Base-by-base conservation (phyloP, 1,140 invertebrate species). In the Bilobella aurantiaca region DNA sequence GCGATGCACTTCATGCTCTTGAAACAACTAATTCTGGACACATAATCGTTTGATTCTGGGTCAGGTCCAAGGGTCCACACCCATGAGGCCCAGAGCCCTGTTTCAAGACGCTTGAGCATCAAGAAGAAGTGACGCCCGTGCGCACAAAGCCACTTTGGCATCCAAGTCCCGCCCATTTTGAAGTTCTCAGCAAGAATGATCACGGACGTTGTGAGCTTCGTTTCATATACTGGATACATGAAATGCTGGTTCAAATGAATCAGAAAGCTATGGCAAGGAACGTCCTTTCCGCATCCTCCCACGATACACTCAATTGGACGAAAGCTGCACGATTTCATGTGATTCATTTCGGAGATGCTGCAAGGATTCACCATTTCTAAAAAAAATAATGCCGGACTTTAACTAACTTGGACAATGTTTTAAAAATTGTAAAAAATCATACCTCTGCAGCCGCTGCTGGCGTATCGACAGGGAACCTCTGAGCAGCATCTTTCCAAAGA, bases 31-130 rank as follows among this genome's bases (percentile, higher is more conserved):
- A 66, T 62, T 21, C 42, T 57, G 23, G 30, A 61, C 8, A 42
- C 21, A 27, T 49, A 66, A 8, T 49, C n/a, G 16, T n/a, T n/a
- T 16, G 64, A 37, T 27, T 66, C 64, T 37, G 30, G 58, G 1
- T 14, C 18, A 8, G 23, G 14, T 31, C 64, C 64, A 5, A 66
- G 27, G 42, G 62, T 66, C 58, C 58, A 61, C n/a, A 66, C 64
- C 64, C 64, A 66, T 16, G 46, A 46, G 34, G 42, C 31, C 64
- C 64, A 66, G 27, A 61, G 37, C 47, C 64, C 64, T 2, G 34
- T 27, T 5, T 53, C 49, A 27, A 47, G 46, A 18, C 37, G 64
- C 12, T 23, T 31, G 23, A 66, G 16, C 64, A 66, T 66, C 5
- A 66, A 8, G 58, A 66, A 66, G 29, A 66, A 66, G 46, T 66